A percentile compares a stretch with the other conserved stretches of the same genome.
Evolutionary conservation across 2,888 invertebrate species (phyloP).

Genomic region (Apantesis nais): DNA sequence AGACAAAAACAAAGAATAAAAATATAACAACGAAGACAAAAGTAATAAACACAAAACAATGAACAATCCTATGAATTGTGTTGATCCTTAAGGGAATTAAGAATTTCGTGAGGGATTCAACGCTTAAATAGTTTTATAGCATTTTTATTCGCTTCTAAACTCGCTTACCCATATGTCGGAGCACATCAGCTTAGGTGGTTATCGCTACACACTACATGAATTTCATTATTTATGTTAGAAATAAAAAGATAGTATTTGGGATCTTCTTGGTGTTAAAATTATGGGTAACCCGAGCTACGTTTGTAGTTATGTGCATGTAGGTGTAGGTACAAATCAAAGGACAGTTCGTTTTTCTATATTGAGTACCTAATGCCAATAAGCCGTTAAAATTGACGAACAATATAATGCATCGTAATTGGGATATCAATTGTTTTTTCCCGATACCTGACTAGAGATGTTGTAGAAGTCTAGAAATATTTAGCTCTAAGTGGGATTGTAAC

Average conservation of each 20-base stretch:
- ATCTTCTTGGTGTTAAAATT: neutral
- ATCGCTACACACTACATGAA: neutral
- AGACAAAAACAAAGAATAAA: neutral
- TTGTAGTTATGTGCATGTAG: neutral
- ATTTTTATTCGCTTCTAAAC: neutral
- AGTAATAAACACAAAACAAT: neutral
- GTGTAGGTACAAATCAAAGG: neutral
- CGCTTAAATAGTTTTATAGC: neutral
- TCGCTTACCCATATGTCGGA: neutral
- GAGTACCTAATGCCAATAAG: too few species aligned
- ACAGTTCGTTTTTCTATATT: neutral
- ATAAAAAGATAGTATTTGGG: neutral
- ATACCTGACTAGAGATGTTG: neutral
- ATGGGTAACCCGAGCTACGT: neutral
- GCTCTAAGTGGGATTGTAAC: too few species aligned
- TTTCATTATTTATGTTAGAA: neutral
- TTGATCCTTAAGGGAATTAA: neutral
- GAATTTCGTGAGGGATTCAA: neutral
- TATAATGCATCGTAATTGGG: neutral
- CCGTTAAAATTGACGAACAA: neutral
- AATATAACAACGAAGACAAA: too few species aligned
- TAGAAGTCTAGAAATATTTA: neutral
- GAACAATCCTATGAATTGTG: neutral
- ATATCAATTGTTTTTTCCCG: neutral
- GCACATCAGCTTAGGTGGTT: neutral